Base-by-base conservation (phyloP, 2,888 invertebrate genomes). In the Cremastobaeus sp. region DNA sequence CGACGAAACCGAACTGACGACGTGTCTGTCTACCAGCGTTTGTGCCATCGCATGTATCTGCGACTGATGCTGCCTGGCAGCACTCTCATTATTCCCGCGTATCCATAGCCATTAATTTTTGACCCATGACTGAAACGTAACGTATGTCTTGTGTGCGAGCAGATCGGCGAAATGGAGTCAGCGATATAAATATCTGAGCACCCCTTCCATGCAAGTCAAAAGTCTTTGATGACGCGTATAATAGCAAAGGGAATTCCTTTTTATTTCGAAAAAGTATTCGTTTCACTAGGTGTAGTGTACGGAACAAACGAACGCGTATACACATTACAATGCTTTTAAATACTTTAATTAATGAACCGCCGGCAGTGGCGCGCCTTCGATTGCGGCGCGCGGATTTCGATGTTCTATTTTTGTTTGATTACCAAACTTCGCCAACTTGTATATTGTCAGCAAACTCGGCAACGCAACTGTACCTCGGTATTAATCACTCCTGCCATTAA, bases 31-130 rank as follows among this genome's bases (percentile, higher is more conserved):
- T 74, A 70, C 54, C 70, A 65, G 45, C 65, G 69, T 74, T 74
- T 70, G 74, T 65, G 64, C 64, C 65, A 55, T 70, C 74, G 25
- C 70, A 60, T 66, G 74, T 74, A 68, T 74, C 64, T 60, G 69
- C 76, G 64, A 70, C 74, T 72, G 76, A 76, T 76, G 64, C 76
- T 54, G 74, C 74, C 77, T 72, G 74, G 75, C 73, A 80, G 81
- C 83, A 84, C 83, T 85, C 82, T 84, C 84, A 83, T 85, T 82
- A 82, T 78, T 78, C 76, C 66, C 78, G 76, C 71, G 74, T 79
- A 81, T 81, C 77, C 80, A 78, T 78, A 80, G 78, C 80, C 82
- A 82, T 83, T 82, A 84, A 83, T 82, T 83, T 83, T 84, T 84
- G 71, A 75, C 75, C 71, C 68, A 75, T 75, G 71, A 75, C 71